phyloP scores from a whole-genome alignment of 2,113 vertebrate genomes.

The Sinocyclocheilus anshuiensis region DNA sequence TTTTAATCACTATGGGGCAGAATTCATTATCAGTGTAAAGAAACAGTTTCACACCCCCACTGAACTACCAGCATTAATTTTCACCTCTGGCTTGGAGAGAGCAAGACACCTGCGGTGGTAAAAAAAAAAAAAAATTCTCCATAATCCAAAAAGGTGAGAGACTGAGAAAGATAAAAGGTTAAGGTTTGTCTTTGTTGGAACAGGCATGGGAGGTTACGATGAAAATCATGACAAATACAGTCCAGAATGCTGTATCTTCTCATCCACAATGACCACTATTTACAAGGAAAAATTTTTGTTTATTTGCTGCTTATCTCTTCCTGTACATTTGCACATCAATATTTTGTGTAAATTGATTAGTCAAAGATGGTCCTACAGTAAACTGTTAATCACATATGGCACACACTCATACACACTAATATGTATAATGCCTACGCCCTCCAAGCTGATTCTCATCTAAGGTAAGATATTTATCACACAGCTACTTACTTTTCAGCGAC shows the following conservation, averaged over 20 bases:
- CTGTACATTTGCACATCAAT: background rate
- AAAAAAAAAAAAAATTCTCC: conserved; percentile 4
- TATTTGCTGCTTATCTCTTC: background rate
- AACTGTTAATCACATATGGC: background rate
- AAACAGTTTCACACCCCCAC: conserved; percentile 46
- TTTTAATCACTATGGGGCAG: conserved; percentile 47
- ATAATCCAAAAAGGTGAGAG: conserved; percentile 6
- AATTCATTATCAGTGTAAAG: conserved; percentile 54
- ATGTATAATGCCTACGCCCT: background rate
- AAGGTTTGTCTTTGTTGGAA: background rate
- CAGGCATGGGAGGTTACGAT: background rate
- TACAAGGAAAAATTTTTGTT: background rate
- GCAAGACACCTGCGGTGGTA: conserved; percentile 12
- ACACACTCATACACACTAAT: conserved; percentile 6
- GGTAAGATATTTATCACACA: background rate
- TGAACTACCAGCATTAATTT: conserved; percentile 52
- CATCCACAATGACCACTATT: background rate
- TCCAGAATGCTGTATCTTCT: background rate
- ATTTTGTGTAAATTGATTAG: conserved; percentile 2
- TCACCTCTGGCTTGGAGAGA: conserved; percentile 51
- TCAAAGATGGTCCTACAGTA: conserved; percentile 25
- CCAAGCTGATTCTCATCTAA: background rate
- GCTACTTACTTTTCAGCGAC: background rate
- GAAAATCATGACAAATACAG: background rate
- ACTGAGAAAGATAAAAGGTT: background rate